Base-by-base conservation (phyloP, 2,113 vertebrate genomes). In the Ctenomys sociabilis region DNA sequence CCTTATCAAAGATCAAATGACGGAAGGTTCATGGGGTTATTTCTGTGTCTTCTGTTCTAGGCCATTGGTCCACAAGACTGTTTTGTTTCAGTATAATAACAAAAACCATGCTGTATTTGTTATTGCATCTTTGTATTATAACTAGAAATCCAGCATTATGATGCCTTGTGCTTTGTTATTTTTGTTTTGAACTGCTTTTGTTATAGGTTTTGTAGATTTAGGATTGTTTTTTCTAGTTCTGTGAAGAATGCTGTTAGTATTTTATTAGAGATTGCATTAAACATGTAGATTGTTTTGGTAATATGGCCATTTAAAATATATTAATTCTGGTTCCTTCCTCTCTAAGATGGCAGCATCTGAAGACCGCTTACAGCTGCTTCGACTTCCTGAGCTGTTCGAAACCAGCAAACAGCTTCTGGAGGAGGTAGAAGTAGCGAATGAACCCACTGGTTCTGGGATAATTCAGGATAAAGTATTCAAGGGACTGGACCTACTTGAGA, bases 351-450 rank as follows among this genome's bases (percentile, higher is more conserved):
- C 98, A 82, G 94, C 97, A 14, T 97, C 97, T 0, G 98, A 97
- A 3, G 49, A 97, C 1, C 97, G 98, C 32, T 84, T 95, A 49
- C 11, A 3, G 37, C 90, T 90, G 0, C 98, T 96, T 2, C 99
- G 98, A 80, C 98, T 99, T 12, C 97, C 99, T 0, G 99, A 99
- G 45, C 97, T 99, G 21, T 97, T 99, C 2, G 99, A 99, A 30
- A 57, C 84, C 1, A 99, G 99, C 0, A 98, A 98, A 98, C 99
- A 98, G 91, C 97, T 99, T 1, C 98, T 98, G 70, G 99, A 99
- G 0, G 99, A 99, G 90, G 97, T 99, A 32, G 99, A 99, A 78
- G 57, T 14, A 61, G 96, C 93, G 3, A 97, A 97, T 1, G 98
- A 98, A 40, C 98, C 99, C 5, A 98, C 98, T 0, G 98, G 96